phyloP scores from a whole-genome alignment of 2,113 vertebrate species.

The Cebidichthys violaceus region DNA sequence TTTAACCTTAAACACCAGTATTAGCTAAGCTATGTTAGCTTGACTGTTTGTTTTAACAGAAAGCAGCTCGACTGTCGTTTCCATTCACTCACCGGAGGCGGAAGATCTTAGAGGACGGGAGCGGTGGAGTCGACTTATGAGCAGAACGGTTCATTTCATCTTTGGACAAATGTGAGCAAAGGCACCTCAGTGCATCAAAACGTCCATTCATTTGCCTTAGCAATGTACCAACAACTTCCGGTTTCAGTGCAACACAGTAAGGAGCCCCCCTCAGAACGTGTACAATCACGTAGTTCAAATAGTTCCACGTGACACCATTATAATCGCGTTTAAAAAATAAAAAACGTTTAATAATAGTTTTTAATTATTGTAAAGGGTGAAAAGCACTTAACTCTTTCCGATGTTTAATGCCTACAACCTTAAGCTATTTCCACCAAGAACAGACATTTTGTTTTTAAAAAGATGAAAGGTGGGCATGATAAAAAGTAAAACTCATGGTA shows the following conservation, averaged over 20 bases:
- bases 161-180: slow-evolving; percentile 18
- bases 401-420: not conserved
- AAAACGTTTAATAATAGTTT: not conserved
- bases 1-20: not conserved
- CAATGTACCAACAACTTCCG: slow-evolving; percentile 80
- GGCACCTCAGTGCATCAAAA: slow-evolving; percentile 38
- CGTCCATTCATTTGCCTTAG: slow-evolving; percentile 58
- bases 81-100: slow-evolving; percentile 38
- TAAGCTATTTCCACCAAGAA: not conserved
- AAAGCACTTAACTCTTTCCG: not conserved
- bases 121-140: not conserved
- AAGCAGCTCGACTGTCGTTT: not conserved
- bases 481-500: not conserved
- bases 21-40: slow-evolving; percentile 22
- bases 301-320: slow-evolving; percentile 24
- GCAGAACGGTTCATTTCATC: slow-evolving; percentile 55
- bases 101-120: not conserved
- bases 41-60: not conserved
- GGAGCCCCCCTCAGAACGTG: not conserved
- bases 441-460: not conserved
- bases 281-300: not conserved
- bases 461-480: not conserved
- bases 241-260: slow-evolving; percentile 30
- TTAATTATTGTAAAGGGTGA: not conserved
- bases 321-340: not conserved